Evolutionary conservation across 2,113 vertebrate genomes (phyloP), one percentile per base, ranked within the genome.

Genomic region (Anthoscopus minutus): DNA sequence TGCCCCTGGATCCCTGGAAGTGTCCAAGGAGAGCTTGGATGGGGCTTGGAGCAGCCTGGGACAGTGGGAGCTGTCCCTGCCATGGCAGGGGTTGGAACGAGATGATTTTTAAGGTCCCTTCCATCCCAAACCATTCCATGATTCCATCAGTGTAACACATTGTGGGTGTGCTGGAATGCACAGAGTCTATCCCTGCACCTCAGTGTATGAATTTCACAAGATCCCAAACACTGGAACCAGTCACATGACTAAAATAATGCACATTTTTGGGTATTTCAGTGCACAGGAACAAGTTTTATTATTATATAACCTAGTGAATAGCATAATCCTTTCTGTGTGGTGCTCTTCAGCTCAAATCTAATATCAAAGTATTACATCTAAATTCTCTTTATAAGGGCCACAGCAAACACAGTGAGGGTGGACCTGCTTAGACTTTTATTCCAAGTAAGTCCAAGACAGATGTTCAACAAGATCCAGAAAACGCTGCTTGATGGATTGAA

Each of bases 401-500:
- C 47, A 60, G 65, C 56, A 88, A 92, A 81, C n/a, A 62, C 42
- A 53, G 78, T 33, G 37, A 28, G 38, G 37, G 11, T 82, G 35
- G 40, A 90, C n/a, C 64, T 78, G 47, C 76, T 86, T 6, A 88
- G 60, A 70, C 58, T 86, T 93, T 71, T 58, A 70, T 64, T 90
- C 67, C 71, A n/a, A 93, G 87, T 70, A 40, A 73, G 93, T 94
- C 91, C 40, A 40, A 48, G 92, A 93, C 79, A 96, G 89, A 95
- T 94, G 94, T 92, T 96, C 92, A 78, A 74, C 93, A 96, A 96
- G 88, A 92, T 85, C 70, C 82, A 94, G 86, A 96, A 96, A 97
- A 94, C 20, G 72, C 85, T 61, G 80, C 65, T 48, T 83, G 85
- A 84, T 94, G 64, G 82, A 92, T 88, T 95, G 72, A 90, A 96